A percentile compares a stretch with the other conserved stretches of the same genome.
phyloP scores from a whole-genome alignment of 2,888 invertebrate genomes.

The Junonia oenone region DNA sequence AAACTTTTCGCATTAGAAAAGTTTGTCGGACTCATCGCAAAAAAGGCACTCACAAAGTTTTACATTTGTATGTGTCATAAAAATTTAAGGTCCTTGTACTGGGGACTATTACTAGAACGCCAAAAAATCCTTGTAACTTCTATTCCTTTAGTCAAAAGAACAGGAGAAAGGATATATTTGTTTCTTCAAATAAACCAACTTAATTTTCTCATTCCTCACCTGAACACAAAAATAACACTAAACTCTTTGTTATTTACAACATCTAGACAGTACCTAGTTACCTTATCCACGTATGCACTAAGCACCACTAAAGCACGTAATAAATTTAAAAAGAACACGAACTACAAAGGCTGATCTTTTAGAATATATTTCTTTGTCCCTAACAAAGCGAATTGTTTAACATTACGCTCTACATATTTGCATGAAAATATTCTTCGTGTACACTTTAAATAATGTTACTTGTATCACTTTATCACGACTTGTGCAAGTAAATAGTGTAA shows the following conservation, averaged over 20 bases:
- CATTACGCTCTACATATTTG: not conserved
- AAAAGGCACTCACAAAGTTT: too few species aligned
- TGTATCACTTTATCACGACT: not conserved
- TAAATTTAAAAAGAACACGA: not conserved
- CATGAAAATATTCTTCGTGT: not conserved
- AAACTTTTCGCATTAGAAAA: too few species aligned
- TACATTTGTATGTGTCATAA: too few species aligned
- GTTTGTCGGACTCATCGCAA: too few species aligned
- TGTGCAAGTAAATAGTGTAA: not conserved
- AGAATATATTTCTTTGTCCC: conserved; percentile 7
- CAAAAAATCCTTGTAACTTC: too few species aligned
- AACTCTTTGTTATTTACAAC: not conserved
- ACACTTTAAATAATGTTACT: not conserved
- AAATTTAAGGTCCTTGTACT: too few species aligned
- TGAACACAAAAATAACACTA: not conserved
- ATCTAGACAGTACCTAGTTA: not conserved
- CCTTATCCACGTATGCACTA: not conserved
- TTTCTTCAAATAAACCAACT: too few species aligned
- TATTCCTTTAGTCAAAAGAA: too few species aligned
- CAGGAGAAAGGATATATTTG: too few species aligned
- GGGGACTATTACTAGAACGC: too few species aligned
- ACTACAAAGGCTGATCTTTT: not conserved
- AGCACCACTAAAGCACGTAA: not conserved
- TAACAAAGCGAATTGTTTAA: not conserved
- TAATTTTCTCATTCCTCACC: too few species aligned